These are phyloP conservation scores for Novumbra hubbsi DNA, from an alignment of 2,797 vertebrate species.

Conservation along the genomic window DNA sequence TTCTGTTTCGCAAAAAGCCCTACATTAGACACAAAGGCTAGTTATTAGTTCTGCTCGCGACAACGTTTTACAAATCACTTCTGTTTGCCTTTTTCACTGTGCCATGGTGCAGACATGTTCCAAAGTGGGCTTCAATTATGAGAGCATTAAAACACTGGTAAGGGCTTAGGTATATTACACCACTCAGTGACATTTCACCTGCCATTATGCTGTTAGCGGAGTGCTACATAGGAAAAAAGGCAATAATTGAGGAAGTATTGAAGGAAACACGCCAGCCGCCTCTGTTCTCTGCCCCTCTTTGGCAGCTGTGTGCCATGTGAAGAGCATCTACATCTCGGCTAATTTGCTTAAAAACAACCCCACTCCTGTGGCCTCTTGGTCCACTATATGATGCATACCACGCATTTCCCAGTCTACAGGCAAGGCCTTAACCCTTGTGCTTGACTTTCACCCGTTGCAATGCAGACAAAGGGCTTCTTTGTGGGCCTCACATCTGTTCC, in stretches of 20 bases:
- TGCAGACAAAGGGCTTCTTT: not conserved
- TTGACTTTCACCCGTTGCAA: not conserved
- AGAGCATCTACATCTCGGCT: slow-evolving; percentile 54
- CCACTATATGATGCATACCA: slow-evolving; percentile 30
- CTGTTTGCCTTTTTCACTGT: slow-evolving; percentile 65
- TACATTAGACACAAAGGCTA: slow-evolving; percentile 70
- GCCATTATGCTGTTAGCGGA: slow-evolving; percentile 81
- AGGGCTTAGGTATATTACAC: slow-evolving; percentile 84
- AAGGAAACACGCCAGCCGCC: slow-evolving; percentile 62
- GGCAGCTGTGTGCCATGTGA: slow-evolving; percentile 55
- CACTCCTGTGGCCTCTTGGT: slow-evolving; percentile 44
- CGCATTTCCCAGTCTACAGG: slow-evolving; percentile 3
- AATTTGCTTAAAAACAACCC: slow-evolving; percentile 54
- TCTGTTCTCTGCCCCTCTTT: slow-evolving; percentile 28
- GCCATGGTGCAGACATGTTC: slow-evolving; percentile 60
- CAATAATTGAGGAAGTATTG: slow-evolving; percentile 71
- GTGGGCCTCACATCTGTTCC: not conserved
- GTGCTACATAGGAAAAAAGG: slow-evolving; percentile 72
- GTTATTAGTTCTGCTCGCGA: slow-evolving; percentile 76
- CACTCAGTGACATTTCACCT: slow-evolving; percentile 80
- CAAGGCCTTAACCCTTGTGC: not conserved
- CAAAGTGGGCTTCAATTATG: slow-evolving; percentile 83
- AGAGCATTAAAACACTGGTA: slow-evolving; percentile 77
- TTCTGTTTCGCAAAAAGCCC: slow-evolving; percentile 3
- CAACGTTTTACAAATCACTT: slow-evolving; percentile 80